A percentile compares a stretch with the other conserved stretches of the same genome.
These are phyloP conservation scores for Menidia beryllina DNA, from an alignment of 2,113 vertebrate species.

Conservation along the genomic window DNA sequence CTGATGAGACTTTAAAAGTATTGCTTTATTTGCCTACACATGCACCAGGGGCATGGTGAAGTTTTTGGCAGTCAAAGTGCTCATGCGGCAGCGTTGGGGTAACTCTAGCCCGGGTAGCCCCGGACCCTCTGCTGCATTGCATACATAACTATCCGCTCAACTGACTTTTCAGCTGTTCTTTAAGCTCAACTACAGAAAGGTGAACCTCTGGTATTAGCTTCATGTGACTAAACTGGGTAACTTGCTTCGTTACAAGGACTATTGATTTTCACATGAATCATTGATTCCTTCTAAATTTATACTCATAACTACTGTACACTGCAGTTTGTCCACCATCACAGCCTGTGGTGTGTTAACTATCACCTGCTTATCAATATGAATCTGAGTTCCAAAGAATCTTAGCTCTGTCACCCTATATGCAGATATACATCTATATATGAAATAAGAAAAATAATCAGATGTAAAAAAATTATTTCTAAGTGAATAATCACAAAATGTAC, in stretches of 20 bases:
- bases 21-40: conserved; percentile 23
- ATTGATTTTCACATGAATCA: conserved; percentile 4
- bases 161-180: conserved; percentile 68
- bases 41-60: background rate
- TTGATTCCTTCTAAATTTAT: background rate
- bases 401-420: too few relatives aligned
- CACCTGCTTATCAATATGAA: too few relatives aligned
- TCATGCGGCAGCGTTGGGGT: conserved; percentile 59
- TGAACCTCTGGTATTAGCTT: conserved; percentile 47
- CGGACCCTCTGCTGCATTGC: conserved; percentile 28
- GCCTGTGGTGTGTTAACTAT: too few relatives aligned
- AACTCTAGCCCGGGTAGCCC: conserved; percentile 57
- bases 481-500: too few relatives aligned
- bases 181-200: conserved; percentile 58
- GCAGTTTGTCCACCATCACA: too few relatives aligned
- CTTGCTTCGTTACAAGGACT: conserved; percentile 2
- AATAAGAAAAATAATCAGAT: background rate
- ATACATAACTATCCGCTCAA: conserved; percentile 44
- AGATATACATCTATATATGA: too few relatives aligned
- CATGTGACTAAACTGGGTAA: conserved; percentile 35
- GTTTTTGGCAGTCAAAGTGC: conserved; percentile 47
- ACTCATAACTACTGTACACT: conserved; percentile 1
- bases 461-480: too few relatives aligned
- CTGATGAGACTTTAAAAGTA: conserved; percentile 29
- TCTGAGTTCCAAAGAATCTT: too few relatives aligned